A percentile compares a stretch with the other conserved stretches of the same genome.
Evolutionary conservation across 2,113 vertebrate genomes (phyloP).

Genomic region (Galeopterus variegatus): DNA sequence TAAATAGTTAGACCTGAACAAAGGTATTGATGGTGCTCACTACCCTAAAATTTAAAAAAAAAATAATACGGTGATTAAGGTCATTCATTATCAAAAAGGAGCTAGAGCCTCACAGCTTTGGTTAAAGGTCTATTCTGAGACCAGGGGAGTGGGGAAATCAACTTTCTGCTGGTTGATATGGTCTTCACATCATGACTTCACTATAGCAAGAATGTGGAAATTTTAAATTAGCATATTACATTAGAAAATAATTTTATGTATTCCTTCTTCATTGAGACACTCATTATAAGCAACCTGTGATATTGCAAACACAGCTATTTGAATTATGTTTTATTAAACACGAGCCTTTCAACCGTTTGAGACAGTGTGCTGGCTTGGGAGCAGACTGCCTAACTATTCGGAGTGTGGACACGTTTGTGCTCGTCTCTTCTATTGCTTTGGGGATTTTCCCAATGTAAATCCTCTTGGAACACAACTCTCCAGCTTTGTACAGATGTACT

Average conservation of each 20-base stretch:
- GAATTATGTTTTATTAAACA: slow-evolving; percentile 80
- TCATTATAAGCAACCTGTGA: not conserved
- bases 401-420: slow-evolving; percentile 75
- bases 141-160: not conserved
- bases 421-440: slow-evolving; percentile 81
- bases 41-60: not conserved
- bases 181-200: slow-evolving; percentile 47
- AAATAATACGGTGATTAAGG: not conserved
- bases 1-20: slow-evolving; percentile 17
- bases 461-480: slow-evolving; percentile 81
- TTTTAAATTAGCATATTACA: slow-evolving; percentile 69
- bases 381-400: slow-evolving; percentile 65
- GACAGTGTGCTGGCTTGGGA: slow-evolving; percentile 71
- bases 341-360: slow-evolving; percentile 73
- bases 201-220: slow-evolving; percentile 51
- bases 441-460: slow-evolving; percentile 85
- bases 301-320: slow-evolving; percentile 50
- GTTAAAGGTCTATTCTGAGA: slow-evolving; percentile 57
- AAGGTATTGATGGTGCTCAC: not conserved
- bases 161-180: slow-evolving; percentile 63
- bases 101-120: not conserved
- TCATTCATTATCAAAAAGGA: not conserved
- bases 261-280: slow-evolving; percentile 52
- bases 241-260: slow-evolving; percentile 61
- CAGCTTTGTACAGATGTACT: slow-evolving; percentile 76